These are phyloP conservation scores for Bolborhynchus lineola DNA, from an alignment of 2,113 vertebrate species.

Conservation along the genomic window DNA sequence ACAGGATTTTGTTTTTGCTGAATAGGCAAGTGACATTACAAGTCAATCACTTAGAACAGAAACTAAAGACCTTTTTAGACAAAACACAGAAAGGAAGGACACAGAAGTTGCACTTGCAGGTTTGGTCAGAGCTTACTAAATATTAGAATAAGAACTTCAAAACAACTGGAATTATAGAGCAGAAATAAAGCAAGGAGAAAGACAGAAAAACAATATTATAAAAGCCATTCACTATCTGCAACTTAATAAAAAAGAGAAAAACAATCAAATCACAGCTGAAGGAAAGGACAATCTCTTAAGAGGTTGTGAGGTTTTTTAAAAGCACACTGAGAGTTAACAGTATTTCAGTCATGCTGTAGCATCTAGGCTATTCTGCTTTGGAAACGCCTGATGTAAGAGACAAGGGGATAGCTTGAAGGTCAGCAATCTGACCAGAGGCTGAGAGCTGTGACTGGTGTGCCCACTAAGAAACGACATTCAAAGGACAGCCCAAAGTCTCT, in stretches of 20 bases:
- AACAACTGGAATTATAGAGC: not conserved
- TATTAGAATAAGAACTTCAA: not conserved
- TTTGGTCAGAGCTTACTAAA: not conserved
- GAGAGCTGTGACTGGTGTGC: not conserved
- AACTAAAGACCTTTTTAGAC: not conserved
- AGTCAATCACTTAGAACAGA: not conserved
- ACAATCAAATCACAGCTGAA: not conserved
- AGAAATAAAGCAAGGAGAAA: not conserved
- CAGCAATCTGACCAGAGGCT: not conserved
- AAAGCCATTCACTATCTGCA: not conserved
- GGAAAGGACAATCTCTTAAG: not conserved
- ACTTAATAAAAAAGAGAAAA: not conserved
- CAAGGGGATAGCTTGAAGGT: not conserved
- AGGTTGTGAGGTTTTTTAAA: not conserved
- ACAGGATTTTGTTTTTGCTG: not conserved
- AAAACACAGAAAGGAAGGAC: not conserved
- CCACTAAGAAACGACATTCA: constrained; percentile 7
- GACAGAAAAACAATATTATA: not conserved
- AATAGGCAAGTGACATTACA: not conserved
- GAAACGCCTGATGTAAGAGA: not conserved
- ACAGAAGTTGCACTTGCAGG: not conserved
- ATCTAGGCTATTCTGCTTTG: not conserved
- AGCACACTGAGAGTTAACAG: not conserved
- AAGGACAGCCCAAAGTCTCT: constrained; percentile 6
- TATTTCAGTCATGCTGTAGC: not conserved